Conservation (phyloP, 2,888 invertebrate species). For the Torymus auratus region DNA sequence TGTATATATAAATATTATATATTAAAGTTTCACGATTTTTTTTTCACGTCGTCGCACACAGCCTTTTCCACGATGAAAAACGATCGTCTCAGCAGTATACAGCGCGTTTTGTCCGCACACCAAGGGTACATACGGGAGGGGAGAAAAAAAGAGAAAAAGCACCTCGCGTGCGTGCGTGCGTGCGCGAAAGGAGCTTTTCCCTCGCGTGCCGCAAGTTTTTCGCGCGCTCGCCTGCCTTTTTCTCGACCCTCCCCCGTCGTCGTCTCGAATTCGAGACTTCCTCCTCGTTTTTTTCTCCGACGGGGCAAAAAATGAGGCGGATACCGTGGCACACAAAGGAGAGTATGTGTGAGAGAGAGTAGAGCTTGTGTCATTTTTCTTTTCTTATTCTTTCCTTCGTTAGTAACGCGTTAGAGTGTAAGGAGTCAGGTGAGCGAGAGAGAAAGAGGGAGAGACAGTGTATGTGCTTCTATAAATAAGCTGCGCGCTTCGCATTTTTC, state of each 20-base stretch:
- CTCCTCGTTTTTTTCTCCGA: slow-evolving; percentile 9
- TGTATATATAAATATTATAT: too few species aligned
- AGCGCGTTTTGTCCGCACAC: too few species aligned
- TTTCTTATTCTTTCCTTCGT: slow-evolving; percentile 20
- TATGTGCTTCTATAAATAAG: slow-evolving; percentile 54
- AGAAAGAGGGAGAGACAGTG: slow-evolving; percentile 7
- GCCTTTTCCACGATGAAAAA: too few species aligned
- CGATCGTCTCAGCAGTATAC: too few species aligned
- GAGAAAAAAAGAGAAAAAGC: background rate
- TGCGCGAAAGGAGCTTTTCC: slow-evolving; percentile 18
- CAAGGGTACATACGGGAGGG: too few species aligned
- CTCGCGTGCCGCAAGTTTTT: background rate
- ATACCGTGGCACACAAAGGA: too few species aligned
- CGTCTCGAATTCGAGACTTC: slow-evolving; percentile 14
- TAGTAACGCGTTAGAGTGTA: slow-evolving; percentile 16
- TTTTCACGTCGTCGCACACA: too few species aligned
- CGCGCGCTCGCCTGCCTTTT: background rate
- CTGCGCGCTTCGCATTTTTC: slow-evolving; percentile 44
- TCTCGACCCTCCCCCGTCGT: background rate
- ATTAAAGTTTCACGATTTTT: too few species aligned
- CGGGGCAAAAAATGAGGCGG: too few species aligned
- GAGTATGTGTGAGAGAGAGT: background rate
- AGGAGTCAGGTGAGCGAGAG: background rate
- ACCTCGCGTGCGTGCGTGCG: background rate
- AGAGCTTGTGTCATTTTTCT: slow-evolving; percentile 28